A percentile compares a stretch with the other conserved stretches of the same genome.
These are phyloP conservation scores for Betta splendens DNA, from an alignment of 2,797 vertebrate genomes.

Conservation along the genomic window DNA sequence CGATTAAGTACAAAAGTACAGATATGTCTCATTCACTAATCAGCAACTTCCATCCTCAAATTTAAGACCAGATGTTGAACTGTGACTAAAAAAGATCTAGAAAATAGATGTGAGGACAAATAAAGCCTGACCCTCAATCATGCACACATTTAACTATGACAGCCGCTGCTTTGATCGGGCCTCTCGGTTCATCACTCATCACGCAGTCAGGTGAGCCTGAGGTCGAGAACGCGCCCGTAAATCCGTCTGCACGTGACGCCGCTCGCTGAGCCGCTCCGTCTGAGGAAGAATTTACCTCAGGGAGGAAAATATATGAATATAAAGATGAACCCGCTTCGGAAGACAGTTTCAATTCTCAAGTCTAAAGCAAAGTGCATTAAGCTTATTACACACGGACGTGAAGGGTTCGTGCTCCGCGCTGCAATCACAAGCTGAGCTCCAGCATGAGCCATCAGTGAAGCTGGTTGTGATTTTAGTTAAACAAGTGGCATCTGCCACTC, in stretches of 20 bases:
- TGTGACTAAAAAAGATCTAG: no score
- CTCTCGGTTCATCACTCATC: conserved; percentile 17
- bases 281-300: conserved; percentile 1
- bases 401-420: background rate
- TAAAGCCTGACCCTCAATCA: no score
- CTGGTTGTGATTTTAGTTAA: no score
- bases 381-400: background rate
- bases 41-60: no score
- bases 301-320: background rate
- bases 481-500: no score
- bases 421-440: no score
- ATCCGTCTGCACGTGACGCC: conserved; percentile 14
- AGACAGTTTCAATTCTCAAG: background rate
- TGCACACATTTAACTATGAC: no score
- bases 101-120: no score
- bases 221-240: conserved; percentile 6
- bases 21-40: no score
- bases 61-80: no score
- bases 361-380: background rate
- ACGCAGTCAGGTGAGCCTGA: conserved; percentile 2
- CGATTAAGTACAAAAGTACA: no score
- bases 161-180: background rate
- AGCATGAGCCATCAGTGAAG: no score
- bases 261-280: conserved; percentile 17
- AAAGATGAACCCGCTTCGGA: background rate